phyloP scores from a whole-genome alignment of 2,888 invertebrate species.

The Abscondita cerata region DNA sequence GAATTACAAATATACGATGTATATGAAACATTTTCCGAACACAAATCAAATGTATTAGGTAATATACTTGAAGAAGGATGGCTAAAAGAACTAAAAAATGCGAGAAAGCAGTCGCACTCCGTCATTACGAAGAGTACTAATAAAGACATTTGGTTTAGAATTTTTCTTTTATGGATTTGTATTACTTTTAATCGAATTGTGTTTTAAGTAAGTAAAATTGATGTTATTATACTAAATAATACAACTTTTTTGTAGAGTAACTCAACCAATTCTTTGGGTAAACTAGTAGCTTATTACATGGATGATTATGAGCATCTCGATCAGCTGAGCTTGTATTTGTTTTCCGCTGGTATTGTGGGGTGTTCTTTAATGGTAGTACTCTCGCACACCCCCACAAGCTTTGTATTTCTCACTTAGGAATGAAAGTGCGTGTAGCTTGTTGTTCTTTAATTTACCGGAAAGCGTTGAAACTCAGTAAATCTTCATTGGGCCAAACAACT shows the following conservation, averaged over 20 bases:
- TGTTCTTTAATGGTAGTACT: slow-evolving; percentile 79
- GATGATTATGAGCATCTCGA: too few relatives aligned
- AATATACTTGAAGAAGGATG: slow-evolving; percentile 68
- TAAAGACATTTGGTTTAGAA: slow-evolving; percentile 67
- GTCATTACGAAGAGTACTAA: slow-evolving; percentile 66
- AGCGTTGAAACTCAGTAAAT: slow-evolving; percentile 62
- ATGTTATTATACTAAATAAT: too few relatives aligned
- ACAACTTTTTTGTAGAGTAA: too few relatives aligned
- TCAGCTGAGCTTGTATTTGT: too few relatives aligned
- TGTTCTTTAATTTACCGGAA: slow-evolving; percentile 88
- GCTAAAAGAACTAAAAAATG: slow-evolving; percentile 64
- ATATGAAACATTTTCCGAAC: slow-evolving; percentile 71
- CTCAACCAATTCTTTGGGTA: too few relatives aligned
- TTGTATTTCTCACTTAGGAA: slow-evolving; percentile 82
- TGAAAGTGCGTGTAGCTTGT: slow-evolving; percentile 84
- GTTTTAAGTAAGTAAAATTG: too few relatives aligned
- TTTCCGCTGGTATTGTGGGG: slow-evolving; percentile 74
- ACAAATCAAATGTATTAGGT: slow-evolving; percentile 69
- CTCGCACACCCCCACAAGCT: slow-evolving; percentile 91
- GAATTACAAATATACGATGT: slow-evolving; percentile 73
- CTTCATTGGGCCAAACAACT: slow-evolving; percentile 80
- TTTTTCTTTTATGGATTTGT: too few relatives aligned
- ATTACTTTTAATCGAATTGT: too few relatives aligned
- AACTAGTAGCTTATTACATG: too few relatives aligned
- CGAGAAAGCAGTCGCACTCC: slow-evolving; percentile 59